Base-by-base conservation (phyloP, 2,888 invertebrate species). In the Tolmerus cingulatus region DNA sequence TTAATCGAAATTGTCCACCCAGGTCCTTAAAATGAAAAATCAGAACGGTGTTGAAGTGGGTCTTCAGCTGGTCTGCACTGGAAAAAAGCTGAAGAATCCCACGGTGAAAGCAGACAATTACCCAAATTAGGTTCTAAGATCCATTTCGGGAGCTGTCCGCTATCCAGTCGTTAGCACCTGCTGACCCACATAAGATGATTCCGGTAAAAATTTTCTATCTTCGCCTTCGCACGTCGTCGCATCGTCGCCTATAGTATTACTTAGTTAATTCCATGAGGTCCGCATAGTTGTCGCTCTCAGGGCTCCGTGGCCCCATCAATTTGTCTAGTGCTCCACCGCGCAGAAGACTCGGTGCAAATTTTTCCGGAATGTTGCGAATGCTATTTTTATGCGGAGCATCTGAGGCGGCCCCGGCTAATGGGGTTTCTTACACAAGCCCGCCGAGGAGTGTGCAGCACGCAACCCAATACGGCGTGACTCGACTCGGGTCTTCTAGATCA, bases 351-450 rank as follows among this genome's bases (percentile, higher is more conserved):
- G 55, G n/a, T 74, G 34, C 74, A 51, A 16, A 76, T 19, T 40
- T 84, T 86, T 86, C 86, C 86, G 86, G 86, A 86, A 86, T 76
- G 86, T 19, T 66, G 74, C 74, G 40, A 74, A 85, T 74, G 85
- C 51, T 51, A 86, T 76, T 86, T 74, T 74, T 51, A 76, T 76
- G 76, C 34, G 19, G 46, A 76, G 74, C 43, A 76, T 51, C 66
- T 66, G 74, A 66, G 27, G 51, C 40, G 84, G 66, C 66, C 66
- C 51, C 27, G 27, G 37, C 81, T 81, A 81, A 51, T 81, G 74
- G 84, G 19, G 66, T 23, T 74, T 84, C 84, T 84, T 84, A 84
- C 66, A 84, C 84, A 84, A 84, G 66, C 27, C 66, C 3, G 43
- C 43, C 43, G 43, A 84, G 66, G 23, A 27, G 23, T 19, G 66